A percentile compares a stretch with the other conserved stretches of the same genome.
Evolutionary conservation across 2,888 invertebrate species (phyloP).

Genomic region (Eupelmus urozonus): DNA sequence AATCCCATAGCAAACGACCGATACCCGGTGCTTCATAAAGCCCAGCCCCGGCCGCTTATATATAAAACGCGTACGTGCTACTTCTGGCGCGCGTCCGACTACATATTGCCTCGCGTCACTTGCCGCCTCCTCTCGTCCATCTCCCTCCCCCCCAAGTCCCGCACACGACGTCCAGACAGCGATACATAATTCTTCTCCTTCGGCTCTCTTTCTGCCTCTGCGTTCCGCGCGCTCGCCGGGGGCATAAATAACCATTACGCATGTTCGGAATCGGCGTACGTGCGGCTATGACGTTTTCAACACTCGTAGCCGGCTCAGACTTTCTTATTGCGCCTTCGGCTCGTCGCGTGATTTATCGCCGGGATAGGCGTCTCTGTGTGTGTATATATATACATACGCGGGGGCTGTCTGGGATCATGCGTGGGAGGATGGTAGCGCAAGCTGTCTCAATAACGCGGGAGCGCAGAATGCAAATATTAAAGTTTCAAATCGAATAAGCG

Average conservation of each 20-base stretch:
- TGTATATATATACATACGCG: not conserved
- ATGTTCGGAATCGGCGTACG: slow-evolving; percentile 49
- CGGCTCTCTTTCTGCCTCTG: slow-evolving; percentile 60
- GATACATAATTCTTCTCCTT: not conserved
- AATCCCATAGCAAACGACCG: too few species aligned
- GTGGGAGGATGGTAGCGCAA: not conserved
- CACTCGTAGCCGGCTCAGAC: slow-evolving; percentile 60
- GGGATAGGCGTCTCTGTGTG: slow-evolving; percentile 3
- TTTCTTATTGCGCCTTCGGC: slow-evolving; percentile 64
- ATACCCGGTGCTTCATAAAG: not conserved
- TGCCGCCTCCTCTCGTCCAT: not conserved
- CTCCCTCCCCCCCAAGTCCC: not conserved
- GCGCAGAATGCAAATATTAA: slow-evolving; percentile 51
- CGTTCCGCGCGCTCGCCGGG: too few species aligned
- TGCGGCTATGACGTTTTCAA: slow-evolving; percentile 63
- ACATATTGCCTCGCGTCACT: slow-evolving; percentile 34
- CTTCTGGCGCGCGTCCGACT: slow-evolving; percentile 2
- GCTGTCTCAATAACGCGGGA: slow-evolving; percentile 33
- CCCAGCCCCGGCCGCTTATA: not conserved
- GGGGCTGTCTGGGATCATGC: slow-evolving; percentile 22
- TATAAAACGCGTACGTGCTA: slow-evolving; percentile 15
- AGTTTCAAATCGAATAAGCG: slow-evolving; percentile 49
- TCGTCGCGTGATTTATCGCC: slow-evolving; percentile 47
- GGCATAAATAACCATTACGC: slow-evolving; percentile 70
- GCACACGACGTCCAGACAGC: too few species aligned